Percentiles rank a stretch among this genome's conserved stretches.
phyloP scores from a whole-genome alignment of 2,797 vertebrate genomes.

The Peromyscus melanophrys region DNA sequence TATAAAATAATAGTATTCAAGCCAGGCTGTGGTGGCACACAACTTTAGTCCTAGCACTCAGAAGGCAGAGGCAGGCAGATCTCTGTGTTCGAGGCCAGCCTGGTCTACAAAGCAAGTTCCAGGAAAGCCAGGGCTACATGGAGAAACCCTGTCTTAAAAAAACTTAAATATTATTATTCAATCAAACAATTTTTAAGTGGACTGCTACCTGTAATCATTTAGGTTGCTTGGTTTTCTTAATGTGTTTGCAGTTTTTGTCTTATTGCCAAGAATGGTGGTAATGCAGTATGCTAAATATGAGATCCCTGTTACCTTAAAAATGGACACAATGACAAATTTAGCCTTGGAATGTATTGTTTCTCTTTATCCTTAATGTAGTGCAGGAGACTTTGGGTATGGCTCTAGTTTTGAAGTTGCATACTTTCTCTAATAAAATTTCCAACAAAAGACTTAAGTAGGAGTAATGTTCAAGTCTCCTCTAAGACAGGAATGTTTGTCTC shows the following conservation, averaged over 20 bases:
- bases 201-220: neutral
- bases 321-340: neutral
- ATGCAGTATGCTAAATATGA: neutral
- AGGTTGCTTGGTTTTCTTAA: conserved; percentile 45
- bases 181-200: neutral
- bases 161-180: neutral
- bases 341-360: conserved; percentile 29
- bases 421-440: conserved; percentile 51
- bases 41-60: neutral
- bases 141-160: neutral
- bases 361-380: neutral
- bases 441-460: neutral
- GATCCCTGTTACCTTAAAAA: neutral
- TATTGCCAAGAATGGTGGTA: neutral
- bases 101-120: neutral
- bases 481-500: neutral
- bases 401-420: conserved; percentile 7
- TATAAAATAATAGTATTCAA: conserved; percentile 31
- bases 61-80: neutral
- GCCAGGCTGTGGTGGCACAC: neutral
- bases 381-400: neutral
- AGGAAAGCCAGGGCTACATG: neutral
- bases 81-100: neutral
- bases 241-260: conserved; percentile 24
- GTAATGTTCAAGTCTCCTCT: neutral